Evolutionary conservation across 1,140 invertebrate species (phyloP).

Genomic region (Sipha flava): DNA sequence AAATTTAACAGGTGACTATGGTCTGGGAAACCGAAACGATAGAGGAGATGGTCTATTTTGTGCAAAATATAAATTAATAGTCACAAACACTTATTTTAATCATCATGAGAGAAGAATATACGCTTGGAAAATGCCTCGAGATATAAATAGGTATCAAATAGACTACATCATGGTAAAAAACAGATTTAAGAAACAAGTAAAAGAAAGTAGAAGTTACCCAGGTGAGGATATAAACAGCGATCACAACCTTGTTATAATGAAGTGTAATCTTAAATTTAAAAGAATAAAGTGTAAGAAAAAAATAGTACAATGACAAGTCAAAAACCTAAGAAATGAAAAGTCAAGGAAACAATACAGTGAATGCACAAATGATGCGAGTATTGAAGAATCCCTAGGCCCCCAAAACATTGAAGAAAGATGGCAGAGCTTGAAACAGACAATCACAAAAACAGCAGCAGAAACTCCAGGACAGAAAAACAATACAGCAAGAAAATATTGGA

Average conservation of each 20-base stretch:
- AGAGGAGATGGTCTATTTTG: constrained; percentile 22
- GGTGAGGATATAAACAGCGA: too few relatives aligned
- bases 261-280: neutral
- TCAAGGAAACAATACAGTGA: neutral
- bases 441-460: neutral
- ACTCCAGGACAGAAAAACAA: neutral
- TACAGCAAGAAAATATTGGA: neutral
- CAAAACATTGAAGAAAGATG: neutral
- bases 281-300: neutral
- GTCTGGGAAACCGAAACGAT: constrained; percentile 24
- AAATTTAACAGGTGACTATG: constrained; percentile 6
- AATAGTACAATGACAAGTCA: neutral
- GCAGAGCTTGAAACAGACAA: neutral
- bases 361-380: neutral
- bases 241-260: neutral
- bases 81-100: constrained; percentile 21
- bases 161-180: too few relatives aligned
- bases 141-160: too few relatives aligned
- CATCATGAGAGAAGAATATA: neutral
- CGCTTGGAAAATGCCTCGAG: too few relatives aligned
- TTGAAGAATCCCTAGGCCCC: neutral
- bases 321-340: neutral
- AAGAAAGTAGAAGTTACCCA: neutral
- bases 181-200: neutral
- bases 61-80: neutral